A percentile compares a stretch with the other conserved stretches of the same genome.
phyloP scores from a whole-genome alignment of 2,888 invertebrate genomes.

The Himalopsyche japonica region DNA sequence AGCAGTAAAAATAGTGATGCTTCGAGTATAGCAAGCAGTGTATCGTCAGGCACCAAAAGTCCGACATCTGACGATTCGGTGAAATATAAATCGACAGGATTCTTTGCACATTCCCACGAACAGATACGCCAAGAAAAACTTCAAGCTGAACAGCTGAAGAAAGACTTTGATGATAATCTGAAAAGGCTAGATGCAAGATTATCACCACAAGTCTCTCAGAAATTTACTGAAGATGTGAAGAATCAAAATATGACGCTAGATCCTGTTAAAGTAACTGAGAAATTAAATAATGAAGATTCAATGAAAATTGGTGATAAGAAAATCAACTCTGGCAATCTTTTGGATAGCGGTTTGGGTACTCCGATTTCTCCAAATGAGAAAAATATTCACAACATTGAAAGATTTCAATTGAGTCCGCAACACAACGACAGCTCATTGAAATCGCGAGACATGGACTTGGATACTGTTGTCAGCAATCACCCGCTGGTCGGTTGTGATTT shows the following conservation, averaged over 20 bases:
- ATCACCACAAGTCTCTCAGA: constrained; percentile 38
- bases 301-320: constrained; percentile 1
- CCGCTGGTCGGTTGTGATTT: constrained; percentile 80
- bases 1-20: constrained; percentile 50
- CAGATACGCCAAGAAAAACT: constrained; percentile 68
- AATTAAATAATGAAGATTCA: constrained; percentile 47
- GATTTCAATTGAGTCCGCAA: constrained; percentile 47
- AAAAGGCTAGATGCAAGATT: constrained; percentile 50
- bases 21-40: constrained; percentile 47
- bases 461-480: constrained; percentile 59
- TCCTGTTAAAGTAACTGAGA: constrained; percentile 48
- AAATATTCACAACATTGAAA: constrained; percentile 6
- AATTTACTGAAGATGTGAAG: constrained; percentile 46
- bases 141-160: constrained; percentile 56
- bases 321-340: constrained; percentile 42
- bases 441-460: not conserved
- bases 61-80: constrained; percentile 12
- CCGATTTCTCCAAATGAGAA: constrained; percentile 58
- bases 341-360: constrained; percentile 69
- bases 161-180: constrained; percentile 56
- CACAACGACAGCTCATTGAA: not conserved
- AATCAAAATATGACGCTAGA: constrained; percentile 46
- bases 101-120: constrained; percentile 71
- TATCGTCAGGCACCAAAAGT: constrained; percentile 2
- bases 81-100: constrained; percentile 50